Evolutionary conservation across 2,888 invertebrate species (phyloP).

Genomic region (Lordiphosa andalusiaca): DNA sequence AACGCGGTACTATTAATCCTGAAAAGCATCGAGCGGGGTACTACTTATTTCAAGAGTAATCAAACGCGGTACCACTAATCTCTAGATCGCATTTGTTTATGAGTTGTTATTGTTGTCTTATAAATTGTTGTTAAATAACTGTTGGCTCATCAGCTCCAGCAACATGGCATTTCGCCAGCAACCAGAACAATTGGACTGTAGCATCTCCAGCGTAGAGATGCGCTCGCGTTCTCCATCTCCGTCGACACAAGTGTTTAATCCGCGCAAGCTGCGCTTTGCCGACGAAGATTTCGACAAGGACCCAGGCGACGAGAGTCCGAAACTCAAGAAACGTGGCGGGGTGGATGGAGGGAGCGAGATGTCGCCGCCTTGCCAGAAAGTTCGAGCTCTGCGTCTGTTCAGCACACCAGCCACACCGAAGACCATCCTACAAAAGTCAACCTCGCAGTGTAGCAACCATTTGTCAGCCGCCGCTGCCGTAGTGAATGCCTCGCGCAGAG

Average conservation of each 20-base stretch:
- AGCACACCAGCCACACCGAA: slow-evolving; percentile 94
- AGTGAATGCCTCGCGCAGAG: slow-evolving; percentile 40
- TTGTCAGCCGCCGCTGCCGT: slow-evolving; percentile 68
- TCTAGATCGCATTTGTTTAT: neutral
- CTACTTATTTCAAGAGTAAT: no score
- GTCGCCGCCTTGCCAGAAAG: slow-evolving; percentile 83
- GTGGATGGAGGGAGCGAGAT: slow-evolving; percentile 38
- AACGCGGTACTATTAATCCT: no score
- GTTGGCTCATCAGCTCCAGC: neutral
- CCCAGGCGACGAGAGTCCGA: slow-evolving; percentile 42
- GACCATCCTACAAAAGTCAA: slow-evolving; percentile 84
- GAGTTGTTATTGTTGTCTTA: neutral
- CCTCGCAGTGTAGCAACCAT: slow-evolving; percentile 81
- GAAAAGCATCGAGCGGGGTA: no score
- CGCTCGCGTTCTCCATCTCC: slow-evolving; percentile 73
- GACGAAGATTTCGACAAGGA: slow-evolving; percentile 74
- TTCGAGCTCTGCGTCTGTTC: slow-evolving; percentile 86
- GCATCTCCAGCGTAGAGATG: slow-evolving; percentile 75
- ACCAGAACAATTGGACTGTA: slow-evolving; percentile 66
- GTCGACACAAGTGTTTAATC: slow-evolving; percentile 74
- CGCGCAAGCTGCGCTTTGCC: slow-evolving; percentile 78
- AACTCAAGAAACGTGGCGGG: slow-evolving; percentile 24
- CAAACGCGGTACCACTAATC: no score
- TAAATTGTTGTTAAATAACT: no score
- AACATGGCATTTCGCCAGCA: slow-evolving; percentile 69